phyloP scores from a whole-genome alignment of 2,797 vertebrate genomes.

The Pogonophryne albipinna region DNA sequence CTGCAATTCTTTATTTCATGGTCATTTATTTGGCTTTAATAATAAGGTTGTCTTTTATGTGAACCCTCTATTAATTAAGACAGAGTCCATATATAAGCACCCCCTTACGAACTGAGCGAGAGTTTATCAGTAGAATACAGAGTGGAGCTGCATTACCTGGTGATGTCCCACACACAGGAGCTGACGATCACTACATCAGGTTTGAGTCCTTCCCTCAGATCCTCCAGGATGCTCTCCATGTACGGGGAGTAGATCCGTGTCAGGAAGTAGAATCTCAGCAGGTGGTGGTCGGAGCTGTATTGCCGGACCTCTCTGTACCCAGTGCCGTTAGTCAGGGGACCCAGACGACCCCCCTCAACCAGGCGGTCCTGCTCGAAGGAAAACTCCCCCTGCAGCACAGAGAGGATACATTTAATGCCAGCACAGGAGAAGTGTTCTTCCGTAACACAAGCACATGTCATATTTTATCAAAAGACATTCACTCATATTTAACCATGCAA shows the following conservation, averaged over 20 bases:
- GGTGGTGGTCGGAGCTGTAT: conserved; percentile 82
- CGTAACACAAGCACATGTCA: neutral
- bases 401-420: neutral
- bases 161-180: conserved; percentile 88
- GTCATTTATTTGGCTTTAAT: too few relatives aligned
- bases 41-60: too few relatives aligned
- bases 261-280: conserved; percentile 87
- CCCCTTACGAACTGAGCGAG: neutral
- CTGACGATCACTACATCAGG: conserved; percentile 85
- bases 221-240: conserved; percentile 82
- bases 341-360: conserved; percentile 81
- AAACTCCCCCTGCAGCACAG: conserved; percentile 77
- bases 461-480: neutral
- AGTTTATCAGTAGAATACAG: neutral
- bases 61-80: too few relatives aligned
- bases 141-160: conserved; percentile 71
- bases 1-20: too few relatives aligned
- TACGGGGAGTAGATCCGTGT: conserved; percentile 82
- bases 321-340: conserved; percentile 79
- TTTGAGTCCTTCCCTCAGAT: conserved; percentile 73
- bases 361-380: conserved; percentile 83
- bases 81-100: neutral
- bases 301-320: conserved; percentile 85
- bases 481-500: too few relatives aligned
- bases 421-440: neutral